Evolutionary conservation across 2,797 vertebrate species (phyloP), one percentile per base, ranked within the genome.

Genomic region (Anisognathus igniventris): DNA sequence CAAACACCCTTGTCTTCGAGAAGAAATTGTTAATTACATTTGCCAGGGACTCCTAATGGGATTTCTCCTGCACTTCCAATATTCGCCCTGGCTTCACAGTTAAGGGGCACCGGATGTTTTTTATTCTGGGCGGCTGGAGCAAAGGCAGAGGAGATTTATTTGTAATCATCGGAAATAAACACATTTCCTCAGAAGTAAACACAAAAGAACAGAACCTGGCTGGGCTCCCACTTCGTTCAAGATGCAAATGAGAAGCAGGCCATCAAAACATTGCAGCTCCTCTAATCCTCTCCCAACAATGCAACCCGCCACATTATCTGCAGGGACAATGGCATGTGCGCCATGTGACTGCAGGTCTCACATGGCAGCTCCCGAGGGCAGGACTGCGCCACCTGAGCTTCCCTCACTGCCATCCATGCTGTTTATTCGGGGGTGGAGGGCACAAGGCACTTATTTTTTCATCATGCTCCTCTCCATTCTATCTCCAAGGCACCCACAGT

Each of bases 131-230:
- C 51, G 14, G 73, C 86, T 84, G 95, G 77, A 96, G 93, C 91
- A 96, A 92, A 96, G 95, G 92, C 96, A 97, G 96, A 84, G 23
- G 93, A 97, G 97, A 97, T 98, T 98, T 98, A 98, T 97, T 98
- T 97, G 96, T 97, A 97, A 98, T 98, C 97, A 96, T 96, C 48
- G 79, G 95, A 97, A 98, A 98, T 95, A 98, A 98, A 97, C 97
- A 97, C 85, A 88, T 95, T 97, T 96, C 95, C 95, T 96, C 93
- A 88, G 95, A 97, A 97, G 96, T 97, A 97, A 97, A 98, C 95
- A 98, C 96, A 97, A 97, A 97, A 96, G 96, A 98, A 95, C 91
- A 96, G 95, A 97, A 95, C 88, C 97, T 98, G 98, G 98, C 97
- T 84, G 84, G 79, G 92, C 90, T 97, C 98, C 97, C 96, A 40